These are phyloP conservation scores for Latheticus oryzae DNA, from an alignment of 2,888 invertebrate species.

Conservation along the genomic window DNA sequence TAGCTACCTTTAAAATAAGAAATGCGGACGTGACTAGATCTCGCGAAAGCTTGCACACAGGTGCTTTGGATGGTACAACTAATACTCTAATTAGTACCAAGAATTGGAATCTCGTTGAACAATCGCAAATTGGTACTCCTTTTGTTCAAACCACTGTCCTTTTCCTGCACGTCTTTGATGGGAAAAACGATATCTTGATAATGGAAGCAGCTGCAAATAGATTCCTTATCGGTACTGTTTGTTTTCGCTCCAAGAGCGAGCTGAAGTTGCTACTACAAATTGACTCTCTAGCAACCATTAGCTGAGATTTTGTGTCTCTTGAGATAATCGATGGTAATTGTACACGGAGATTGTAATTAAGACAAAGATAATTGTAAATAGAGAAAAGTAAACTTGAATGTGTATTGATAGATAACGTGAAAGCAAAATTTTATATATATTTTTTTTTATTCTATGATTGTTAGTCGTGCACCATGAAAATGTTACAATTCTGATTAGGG, in stretches of 20 bases:
- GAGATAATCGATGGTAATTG: constrained; percentile 30
- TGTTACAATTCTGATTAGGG: constrained; percentile 14
- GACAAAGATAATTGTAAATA: no score
- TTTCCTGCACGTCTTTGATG: constrained; percentile 15
- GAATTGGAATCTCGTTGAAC: constrained; percentile 40
- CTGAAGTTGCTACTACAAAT: constrained; percentile 32
- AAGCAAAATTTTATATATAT: constrained; percentile 4
- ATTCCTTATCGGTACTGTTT: constrained; percentile 41
- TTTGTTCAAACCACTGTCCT: constrained; percentile 22
- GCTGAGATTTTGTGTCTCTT: constrained; percentile 19
- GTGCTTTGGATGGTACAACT: constrained; percentile 41
- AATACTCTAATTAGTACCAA: constrained; percentile 52
- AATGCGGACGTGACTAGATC: constrained; percentile 26
- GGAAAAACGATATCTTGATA: constrained; percentile 38
- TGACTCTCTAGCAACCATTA: constrained; percentile 35
- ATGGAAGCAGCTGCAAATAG: constrained; percentile 40
- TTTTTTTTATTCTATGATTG: constrained; percentile 8
- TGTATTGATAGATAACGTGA: background rate
- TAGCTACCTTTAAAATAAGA: constrained; percentile 17
- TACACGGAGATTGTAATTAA: constrained; percentile 23
- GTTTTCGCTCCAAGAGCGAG: constrained; percentile 35
- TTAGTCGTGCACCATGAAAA: constrained; percentile 31
- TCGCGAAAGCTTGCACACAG: constrained; percentile 31
- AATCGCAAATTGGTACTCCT: constrained; percentile 36
- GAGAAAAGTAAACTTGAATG: constrained; percentile 3